Base-by-base conservation (phyloP, 2,888 invertebrate species). In the Torymus texanus region DNA sequence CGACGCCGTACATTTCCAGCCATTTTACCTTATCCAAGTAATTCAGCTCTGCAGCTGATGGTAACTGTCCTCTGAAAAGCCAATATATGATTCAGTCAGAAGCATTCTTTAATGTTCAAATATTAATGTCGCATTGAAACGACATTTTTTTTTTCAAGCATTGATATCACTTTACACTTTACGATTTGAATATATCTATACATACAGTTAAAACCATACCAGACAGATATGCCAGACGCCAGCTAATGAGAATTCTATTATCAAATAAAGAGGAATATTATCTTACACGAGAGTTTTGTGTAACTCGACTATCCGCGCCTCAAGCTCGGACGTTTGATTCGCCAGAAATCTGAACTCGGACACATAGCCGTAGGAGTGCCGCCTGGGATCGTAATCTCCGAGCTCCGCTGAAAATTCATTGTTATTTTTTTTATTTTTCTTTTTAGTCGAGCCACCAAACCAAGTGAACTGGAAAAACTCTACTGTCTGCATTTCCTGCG, bases 1-100 rank as follows among this genome's bases (percentile, higher is more conserved):
- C 98, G 68, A 98, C 98, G 71, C 98, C 98, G 89, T 98, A 98
- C 97, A 98, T 97, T 91, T 98, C 98, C 87, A 98, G 93, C 98
- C 98, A 98, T 93, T 98, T 98, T 86, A 97, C 97, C 93, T 98
- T 97, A 91, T 98, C 98, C 91, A 98, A 93, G 92, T 97, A 98
- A 92, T 96, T 97, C 87, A 97, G 92, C 92, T 98, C 98, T 55
- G 98, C 98, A 85, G 96, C 94, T 75, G 97, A 95, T 80, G 98
- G 98, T 85, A 96, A 94, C 90, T 96, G 95, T 83, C 97, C 97
- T 84, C 96, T 96, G 92, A 73, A 91, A 88, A 73, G 41, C 8
- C 41, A 41, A 41, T 41, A 41, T 41, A 41, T 8, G 41, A 41
- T 41, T 41, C 41, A 41, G 41, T 41, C 41, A 41, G 72, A 55